Percentiles rank a stretch among this genome's conserved stretches.
Evolutionary conservation across 2,797 vertebrate species (phyloP).

Genomic region (Rhinoraja longicauda): DNA sequence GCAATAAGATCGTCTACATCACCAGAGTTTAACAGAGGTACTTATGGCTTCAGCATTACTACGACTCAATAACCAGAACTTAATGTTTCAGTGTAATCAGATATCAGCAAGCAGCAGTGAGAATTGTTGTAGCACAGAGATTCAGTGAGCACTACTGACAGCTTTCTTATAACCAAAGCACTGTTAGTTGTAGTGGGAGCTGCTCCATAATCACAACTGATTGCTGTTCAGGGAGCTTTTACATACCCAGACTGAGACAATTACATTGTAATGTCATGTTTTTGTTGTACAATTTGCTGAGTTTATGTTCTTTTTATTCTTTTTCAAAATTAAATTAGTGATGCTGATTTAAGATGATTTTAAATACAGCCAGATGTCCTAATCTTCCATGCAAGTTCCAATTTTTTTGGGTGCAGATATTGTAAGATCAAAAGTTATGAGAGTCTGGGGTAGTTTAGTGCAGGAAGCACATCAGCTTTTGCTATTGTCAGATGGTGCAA

Average conservation of each 20-base stretch:
- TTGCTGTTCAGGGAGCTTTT: conserved; percentile 25
- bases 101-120: not conserved
- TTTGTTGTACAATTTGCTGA: conserved; percentile 28
- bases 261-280: conserved; percentile 21
- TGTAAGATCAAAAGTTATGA: not conserved
- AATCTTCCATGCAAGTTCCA: not conserved
- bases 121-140: not conserved
- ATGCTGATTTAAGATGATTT: not conserved
- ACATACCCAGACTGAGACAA: conserved; percentile 9
- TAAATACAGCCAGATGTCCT: not conserved
- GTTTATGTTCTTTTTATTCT: conserved; percentile 23
- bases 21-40: not conserved
- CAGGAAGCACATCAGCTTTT: not conserved
- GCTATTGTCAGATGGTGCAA: not conserved
- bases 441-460: not conserved
- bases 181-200: conserved; percentile 8
- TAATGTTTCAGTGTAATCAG: not conserved
- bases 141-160: not conserved
- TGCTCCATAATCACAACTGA: conserved; percentile 28
- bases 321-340: conserved; percentile 15
- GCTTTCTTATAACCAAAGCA: not conserved
- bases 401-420: not conserved
- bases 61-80: conserved; percentile 26
- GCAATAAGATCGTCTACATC: not conserved
- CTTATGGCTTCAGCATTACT: not conserved